Percentiles rank a stretch among this genome's conserved stretches.
These are phyloP conservation scores for Castor canadensis DNA, from an alignment of 2,113 vertebrate species.

Conservation along the genomic window DNA sequence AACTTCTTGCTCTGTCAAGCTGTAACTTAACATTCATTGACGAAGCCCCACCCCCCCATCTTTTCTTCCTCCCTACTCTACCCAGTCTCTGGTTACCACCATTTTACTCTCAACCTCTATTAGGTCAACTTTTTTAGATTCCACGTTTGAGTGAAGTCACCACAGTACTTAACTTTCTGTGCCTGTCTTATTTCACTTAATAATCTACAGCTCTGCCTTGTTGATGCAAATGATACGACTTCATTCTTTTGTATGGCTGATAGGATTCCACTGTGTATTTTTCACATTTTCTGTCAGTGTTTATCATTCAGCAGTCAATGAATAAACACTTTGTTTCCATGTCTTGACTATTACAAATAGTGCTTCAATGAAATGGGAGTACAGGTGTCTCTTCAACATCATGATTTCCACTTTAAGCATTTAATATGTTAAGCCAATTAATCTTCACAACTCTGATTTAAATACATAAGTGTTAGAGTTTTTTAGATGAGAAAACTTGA, in stretches of 20 bases:
- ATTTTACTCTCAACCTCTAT: neutral
- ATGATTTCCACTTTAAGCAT: neutral
- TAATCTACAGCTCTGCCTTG: neutral
- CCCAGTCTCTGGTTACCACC: too few species aligned
- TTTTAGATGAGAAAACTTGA: neutral
- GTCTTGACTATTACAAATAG: neutral
- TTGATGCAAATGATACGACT: neutral
- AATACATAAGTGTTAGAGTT: neutral
- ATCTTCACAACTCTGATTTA: neutral
- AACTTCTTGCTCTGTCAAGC: neutral
- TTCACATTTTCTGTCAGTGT: neutral
- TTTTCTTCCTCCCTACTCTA: neutral
- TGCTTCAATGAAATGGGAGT: neutral
- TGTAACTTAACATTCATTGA: too few species aligned
- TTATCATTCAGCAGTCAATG: neutral
- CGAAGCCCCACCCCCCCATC: neutral
- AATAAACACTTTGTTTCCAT: neutral
- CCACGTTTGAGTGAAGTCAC: neutral
- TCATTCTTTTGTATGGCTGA: neutral
- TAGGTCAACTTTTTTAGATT: neutral
- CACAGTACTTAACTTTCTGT: neutral
- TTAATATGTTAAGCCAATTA: neutral
- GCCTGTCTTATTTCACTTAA: neutral
- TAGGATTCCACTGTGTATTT: neutral
- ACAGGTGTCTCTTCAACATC: too few species aligned